Conservation (phyloP, 2,113 vertebrate species). For the Seriola dumerili region DNA sequence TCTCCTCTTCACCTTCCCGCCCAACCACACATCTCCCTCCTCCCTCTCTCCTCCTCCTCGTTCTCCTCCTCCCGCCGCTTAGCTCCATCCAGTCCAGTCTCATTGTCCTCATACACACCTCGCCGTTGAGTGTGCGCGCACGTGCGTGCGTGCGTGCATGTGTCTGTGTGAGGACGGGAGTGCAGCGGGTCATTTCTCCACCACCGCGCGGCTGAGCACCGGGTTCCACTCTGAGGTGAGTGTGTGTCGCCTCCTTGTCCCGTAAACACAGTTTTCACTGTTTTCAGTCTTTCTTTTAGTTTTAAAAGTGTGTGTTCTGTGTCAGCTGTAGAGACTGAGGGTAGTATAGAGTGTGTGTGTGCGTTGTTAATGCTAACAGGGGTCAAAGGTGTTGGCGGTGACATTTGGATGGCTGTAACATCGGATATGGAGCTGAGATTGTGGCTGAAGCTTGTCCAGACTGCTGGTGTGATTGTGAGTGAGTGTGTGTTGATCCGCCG, state of each 20-base stretch:
- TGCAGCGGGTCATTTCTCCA: slow-evolving; percentile 63
- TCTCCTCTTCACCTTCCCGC: slow-evolving; percentile 59
- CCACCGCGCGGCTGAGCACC: slow-evolving; percentile 38
- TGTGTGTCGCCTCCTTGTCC: slow-evolving; percentile 28
- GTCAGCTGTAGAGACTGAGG: background rate
- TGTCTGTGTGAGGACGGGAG: slow-evolving; percentile 51
- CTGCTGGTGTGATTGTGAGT: slow-evolving; percentile 37
- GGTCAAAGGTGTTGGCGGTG: slow-evolving; percentile 59
- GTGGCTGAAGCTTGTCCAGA: slow-evolving; percentile 36
- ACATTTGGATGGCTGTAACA: slow-evolving; percentile 43
- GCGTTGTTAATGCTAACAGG: slow-evolving; percentile 31
- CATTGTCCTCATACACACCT: slow-evolving; percentile 80
- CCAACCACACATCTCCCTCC: slow-evolving; percentile 66
- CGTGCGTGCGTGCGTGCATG: slow-evolving; percentile 30
- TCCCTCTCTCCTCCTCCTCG: slow-evolving; percentile 40
- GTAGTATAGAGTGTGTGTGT: background rate
- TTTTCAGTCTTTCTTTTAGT: background rate
- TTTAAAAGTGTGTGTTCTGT: slow-evolving; percentile 23
- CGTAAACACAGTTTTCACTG: background rate
- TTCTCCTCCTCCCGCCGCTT: slow-evolving; percentile 55
- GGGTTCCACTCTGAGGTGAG: slow-evolving; percentile 78
- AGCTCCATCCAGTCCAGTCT: slow-evolving; percentile 76
- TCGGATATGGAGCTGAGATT: slow-evolving; percentile 45
- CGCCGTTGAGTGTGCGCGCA: slow-evolving; percentile 9
- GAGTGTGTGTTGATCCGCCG: background rate